Evolutionary conservation across 2,113 vertebrate species (phyloP).

Genomic region (Oreotrochilus melanogaster): DNA sequence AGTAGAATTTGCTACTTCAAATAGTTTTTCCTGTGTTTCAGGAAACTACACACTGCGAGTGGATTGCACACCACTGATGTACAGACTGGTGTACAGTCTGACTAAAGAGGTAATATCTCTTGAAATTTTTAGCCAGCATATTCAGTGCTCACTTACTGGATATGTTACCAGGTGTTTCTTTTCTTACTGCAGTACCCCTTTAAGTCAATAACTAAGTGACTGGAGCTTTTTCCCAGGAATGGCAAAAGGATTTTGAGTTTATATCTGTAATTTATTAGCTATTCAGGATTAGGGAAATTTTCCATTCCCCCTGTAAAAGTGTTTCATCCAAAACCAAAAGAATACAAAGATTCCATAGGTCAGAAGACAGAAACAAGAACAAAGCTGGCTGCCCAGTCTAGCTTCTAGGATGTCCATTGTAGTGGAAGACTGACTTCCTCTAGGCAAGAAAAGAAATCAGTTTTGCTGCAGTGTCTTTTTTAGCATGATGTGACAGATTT

Average conservation of each 20-base stretch:
- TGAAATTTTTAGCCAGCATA: background rate
- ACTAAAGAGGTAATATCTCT: slow-evolving; percentile 87
- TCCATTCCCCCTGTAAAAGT: background rate
- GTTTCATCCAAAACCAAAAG: background rate
- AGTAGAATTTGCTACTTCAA: background rate
- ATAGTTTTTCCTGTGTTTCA: slow-evolving; percentile 60
- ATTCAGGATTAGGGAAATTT: background rate
- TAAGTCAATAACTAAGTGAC: background rate
- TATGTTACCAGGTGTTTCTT: background rate
- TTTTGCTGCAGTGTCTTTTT: background rate
- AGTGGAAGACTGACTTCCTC: background rate
- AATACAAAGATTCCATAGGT: background rate
- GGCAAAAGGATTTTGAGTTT: background rate
- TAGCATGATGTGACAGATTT: background rate
- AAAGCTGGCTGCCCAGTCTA: background rate
- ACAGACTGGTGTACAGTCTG: slow-evolving; percentile 88
- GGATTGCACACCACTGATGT: slow-evolving; percentile 92
- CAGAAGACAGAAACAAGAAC: background rate
- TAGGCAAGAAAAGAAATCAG: background rate
- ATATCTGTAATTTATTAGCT: background rate
- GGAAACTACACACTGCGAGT: slow-evolving; percentile 95
- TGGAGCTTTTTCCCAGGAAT: background rate
- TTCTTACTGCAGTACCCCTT: background rate
- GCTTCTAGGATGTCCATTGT: background rate
- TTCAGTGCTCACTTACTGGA: background rate